Base-by-base conservation (phyloP, 2,113 vertebrate species). In the Zapus hudsonius region DNA sequence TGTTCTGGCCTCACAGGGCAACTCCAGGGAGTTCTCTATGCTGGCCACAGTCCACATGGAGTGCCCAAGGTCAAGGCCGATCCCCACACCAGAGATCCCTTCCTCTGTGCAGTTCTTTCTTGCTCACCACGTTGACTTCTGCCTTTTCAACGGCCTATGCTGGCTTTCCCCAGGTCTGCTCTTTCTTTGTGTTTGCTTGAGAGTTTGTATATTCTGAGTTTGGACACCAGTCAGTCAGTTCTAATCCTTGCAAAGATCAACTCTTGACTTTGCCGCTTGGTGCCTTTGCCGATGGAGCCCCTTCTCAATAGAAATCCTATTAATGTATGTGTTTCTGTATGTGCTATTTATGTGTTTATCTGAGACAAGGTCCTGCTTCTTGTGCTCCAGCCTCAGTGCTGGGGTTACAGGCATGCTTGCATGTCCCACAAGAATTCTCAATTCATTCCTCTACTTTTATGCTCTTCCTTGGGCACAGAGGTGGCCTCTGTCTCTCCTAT, bases 181-280 rank as follows among this genome's bases (percentile, higher is more conserved):
- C 67, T 64, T 52, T 2, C n/a, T 6, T n/a, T 1, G 8, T 16
- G 27, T 10, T 42, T n/a, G 5, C 1, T 12, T 19, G 61, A 42
- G 57, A 15, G 40, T 36, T 44, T 22, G 55, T 8, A 1, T 2
- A 19, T 67, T 42, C 55, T 17, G 23, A 29, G 3, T 1, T 5
- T 31, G 12, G 42, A 42, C 2, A 0, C 17, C 13, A 2, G 0
- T 19, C 13, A 2, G 19, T 27, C 52, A 25, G 0, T 6, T 20
- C 2, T 3, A 5, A 7, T 42, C 69, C 57, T 20, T 23, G 25
- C n/a, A 23, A 66, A 36, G 7, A 33, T 5, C 3, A 7, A 2
- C 6, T 27, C 0, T 3, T 5, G 33, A 36, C n/a, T 1, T 2
- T 3, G 27, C 33, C n/a, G n/a, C n/a, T n/a, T n/a, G n/a, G n/a